Evolutionary conservation across 1,140 invertebrate genomes (phyloP).

Genomic region (Globodera rostochiensis): DNA sequence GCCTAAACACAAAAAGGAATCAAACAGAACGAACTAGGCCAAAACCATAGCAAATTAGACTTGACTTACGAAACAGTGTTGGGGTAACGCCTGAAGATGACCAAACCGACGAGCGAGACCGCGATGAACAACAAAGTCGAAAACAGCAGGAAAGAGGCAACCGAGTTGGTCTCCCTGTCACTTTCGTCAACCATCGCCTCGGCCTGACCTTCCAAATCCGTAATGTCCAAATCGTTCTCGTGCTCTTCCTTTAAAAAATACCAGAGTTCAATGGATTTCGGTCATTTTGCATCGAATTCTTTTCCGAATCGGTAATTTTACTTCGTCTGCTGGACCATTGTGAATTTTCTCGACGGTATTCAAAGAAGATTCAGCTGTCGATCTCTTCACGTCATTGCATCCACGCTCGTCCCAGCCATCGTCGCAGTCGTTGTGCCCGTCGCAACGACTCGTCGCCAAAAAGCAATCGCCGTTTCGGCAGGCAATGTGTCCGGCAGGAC

Average conservation of each 20-base stretch:
- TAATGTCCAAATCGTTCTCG: background rate
- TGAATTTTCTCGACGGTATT: too few relatives aligned
- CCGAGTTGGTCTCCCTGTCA: background rate
- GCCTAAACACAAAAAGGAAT: background rate
- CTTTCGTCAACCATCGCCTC: background rate
- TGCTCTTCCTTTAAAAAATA: background rate
- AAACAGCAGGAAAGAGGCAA: background rate
- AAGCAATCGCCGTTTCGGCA: slow-evolving; percentile 19
- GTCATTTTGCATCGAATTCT: too few relatives aligned
- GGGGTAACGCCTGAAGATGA: slow-evolving; percentile 8
- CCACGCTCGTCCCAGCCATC: slow-evolving; percentile 12
- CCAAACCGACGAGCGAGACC: background rate
- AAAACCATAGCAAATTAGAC: too few relatives aligned
- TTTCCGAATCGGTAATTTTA: too few relatives aligned
- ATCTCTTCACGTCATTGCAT: background rate
- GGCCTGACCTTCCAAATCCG: background rate
- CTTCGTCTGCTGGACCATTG: too few relatives aligned
- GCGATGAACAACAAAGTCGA: background rate
- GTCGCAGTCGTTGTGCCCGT: background rate
- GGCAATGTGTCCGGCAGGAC: background rate
- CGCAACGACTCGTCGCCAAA: slow-evolving; percentile 16
- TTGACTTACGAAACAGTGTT: background rate
- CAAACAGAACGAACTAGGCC: too few relatives aligned
- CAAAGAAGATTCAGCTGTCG: too few relatives aligned
- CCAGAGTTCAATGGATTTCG: too few relatives aligned